Percentiles rank a stretch among this genome's conserved stretches.
Evolutionary conservation across 2,113 vertebrate species (phyloP).

Genomic region (Takifugu bimaculatus): DNA sequence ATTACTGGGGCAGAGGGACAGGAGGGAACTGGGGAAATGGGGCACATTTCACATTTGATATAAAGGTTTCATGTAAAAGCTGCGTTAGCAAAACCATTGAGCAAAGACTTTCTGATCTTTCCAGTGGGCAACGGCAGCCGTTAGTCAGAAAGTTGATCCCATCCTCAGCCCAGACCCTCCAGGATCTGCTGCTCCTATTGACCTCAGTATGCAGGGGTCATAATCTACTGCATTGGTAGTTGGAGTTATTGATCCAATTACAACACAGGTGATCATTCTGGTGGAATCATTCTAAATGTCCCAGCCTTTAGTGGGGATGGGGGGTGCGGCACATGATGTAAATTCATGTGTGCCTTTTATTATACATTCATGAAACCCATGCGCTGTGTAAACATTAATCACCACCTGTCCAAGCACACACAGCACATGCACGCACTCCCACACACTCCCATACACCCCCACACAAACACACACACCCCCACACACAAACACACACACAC

Average conservation of each 20-base stretch:
- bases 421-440: constrained; percentile 19
- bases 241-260: constrained; percentile 55
- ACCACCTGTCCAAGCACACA: constrained; percentile 12
- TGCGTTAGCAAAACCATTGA: constrained; percentile 44
- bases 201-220: constrained; percentile 59
- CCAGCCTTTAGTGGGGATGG: too few species aligned
- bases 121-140: constrained; percentile 32
- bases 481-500: constrained; percentile 32
- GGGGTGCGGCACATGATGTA: constrained; percentile 1
- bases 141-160: constrained; percentile 49
- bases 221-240: constrained; percentile 48
- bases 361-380: constrained; percentile 16
- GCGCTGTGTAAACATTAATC: constrained; percentile 43
- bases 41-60: constrained; percentile 14
- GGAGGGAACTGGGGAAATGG: too few species aligned
- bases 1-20: too few species aligned
- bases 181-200: constrained; percentile 57
- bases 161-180: not conserved
- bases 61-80: constrained; percentile 25
- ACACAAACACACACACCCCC: constrained; percentile 7
- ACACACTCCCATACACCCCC: not conserved
- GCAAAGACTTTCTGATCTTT: constrained; percentile 60
- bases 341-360: constrained; percentile 21
- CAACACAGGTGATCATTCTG: constrained; percentile 60
- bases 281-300: constrained; percentile 36